phyloP scores from a whole-genome alignment of 92 coral and sea anemone species.

The Palythoa heliodiscus region DNA sequence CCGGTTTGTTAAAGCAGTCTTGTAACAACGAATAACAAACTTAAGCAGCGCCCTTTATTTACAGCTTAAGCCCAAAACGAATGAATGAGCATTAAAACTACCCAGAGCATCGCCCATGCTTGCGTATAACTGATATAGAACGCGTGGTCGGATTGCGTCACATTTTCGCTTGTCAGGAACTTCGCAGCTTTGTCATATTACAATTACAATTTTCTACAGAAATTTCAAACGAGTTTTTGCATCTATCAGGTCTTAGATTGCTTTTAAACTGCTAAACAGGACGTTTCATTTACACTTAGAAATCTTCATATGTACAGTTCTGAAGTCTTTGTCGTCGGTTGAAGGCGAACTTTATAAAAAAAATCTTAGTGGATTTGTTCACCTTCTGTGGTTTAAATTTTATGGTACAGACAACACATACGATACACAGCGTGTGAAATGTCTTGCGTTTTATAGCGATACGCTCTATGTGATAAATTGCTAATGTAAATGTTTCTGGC shows the following conservation, averaged over 20 bases:
- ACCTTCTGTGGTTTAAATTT: too few relatives aligned
- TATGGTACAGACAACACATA: too few relatives aligned
- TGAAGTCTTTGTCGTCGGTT: too few relatives aligned
- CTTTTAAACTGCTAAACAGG: not conserved
- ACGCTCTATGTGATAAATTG: too few relatives aligned
- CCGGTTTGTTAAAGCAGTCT: not conserved
- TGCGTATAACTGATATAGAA: not conserved
- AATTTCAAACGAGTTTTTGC: not conserved
- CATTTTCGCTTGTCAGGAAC: not conserved
- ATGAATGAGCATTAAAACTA: not conserved
- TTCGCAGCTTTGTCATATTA: not conserved
- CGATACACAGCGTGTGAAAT: too few relatives aligned
- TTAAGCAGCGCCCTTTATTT: not conserved
- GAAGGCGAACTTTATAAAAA: too few relatives aligned
- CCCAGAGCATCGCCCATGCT: not conserved
- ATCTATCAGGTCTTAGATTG: not conserved
- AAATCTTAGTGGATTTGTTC: too few relatives aligned
- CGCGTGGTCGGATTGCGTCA: not conserved
- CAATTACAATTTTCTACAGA: not conserved
- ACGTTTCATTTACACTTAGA: too few relatives aligned
- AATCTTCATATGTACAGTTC: too few relatives aligned
- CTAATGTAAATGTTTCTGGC: too few relatives aligned
- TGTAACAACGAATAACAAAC: not conserved
- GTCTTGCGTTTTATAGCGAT: too few relatives aligned
- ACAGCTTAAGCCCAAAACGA: not conserved